These are phyloP conservation scores for Aulostomus chinensis DNA, from an alignment of 2,797 vertebrate genomes.

Conservation along the genomic window DNA sequence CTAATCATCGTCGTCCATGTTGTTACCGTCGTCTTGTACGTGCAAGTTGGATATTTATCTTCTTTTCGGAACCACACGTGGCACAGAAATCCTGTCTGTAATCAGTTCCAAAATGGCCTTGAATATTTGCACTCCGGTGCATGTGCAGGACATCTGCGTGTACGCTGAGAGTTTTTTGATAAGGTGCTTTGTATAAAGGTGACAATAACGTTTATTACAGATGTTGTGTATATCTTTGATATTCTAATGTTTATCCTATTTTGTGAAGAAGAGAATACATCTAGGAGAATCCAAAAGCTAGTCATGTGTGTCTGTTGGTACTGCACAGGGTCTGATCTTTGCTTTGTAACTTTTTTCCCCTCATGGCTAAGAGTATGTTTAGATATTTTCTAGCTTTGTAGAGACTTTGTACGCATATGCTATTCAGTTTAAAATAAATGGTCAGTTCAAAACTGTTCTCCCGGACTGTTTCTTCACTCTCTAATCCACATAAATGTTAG, in stretches of 20 bases:
- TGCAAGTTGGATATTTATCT: constrained; percentile 55
- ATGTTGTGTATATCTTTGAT: constrained; percentile 96
- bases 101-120: constrained; percentile 72
- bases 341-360: constrained; percentile 90
- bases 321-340: constrained; percentile 96
- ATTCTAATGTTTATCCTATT: constrained; percentile 86
- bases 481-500: too few relatives aligned
- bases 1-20: constrained; percentile 49
- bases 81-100: constrained; percentile 62
- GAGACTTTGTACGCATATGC: constrained; percentile 98
- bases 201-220: constrained; percentile 93
- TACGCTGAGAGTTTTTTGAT: constrained; percentile 88
- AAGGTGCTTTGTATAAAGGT: constrained; percentile 93
- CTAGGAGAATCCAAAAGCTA: constrained; percentile 59
- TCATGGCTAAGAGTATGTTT: constrained; percentile 93
- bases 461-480: constrained; percentile 25
- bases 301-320: constrained; percentile 86
- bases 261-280: constrained; percentile 76
- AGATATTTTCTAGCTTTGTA: constrained; percentile 99
- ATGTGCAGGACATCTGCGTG: constrained; percentile 67
- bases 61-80: constrained; percentile 38
- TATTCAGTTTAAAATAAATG: constrained; percentile 94
- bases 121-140: constrained; percentile 61
- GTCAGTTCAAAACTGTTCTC: constrained; percentile 58
- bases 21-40: constrained; percentile 57